Base-by-base conservation (phyloP, 2,888 invertebrate genomes). In the Apantesis nais region DNA sequence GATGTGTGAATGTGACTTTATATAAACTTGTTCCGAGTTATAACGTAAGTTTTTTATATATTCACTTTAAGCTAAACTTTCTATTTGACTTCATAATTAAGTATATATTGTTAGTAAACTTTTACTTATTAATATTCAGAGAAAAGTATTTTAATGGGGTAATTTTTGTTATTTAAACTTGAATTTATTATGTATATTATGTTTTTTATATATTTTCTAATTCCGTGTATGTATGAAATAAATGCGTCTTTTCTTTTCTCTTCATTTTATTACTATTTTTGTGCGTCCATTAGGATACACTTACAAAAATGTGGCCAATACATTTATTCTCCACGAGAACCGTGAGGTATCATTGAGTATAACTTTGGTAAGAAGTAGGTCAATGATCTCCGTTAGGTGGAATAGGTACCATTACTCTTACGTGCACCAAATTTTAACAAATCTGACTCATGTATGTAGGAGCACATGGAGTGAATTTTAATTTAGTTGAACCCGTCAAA, bases 1-100 rank as follows among this genome's bases (percentile, higher is more conserved):
- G 71, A 80, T 79, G 80, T 69, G 74, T 75, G 80, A 67, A 66
- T 78, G 85, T 86, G 81, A 76, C 68, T 78, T 77, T 74, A 78
- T 78, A 78, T 80, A 81, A 83, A 69, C 76, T 79, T 74, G 68
- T 37, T 68, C 60, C 68, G 62, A 83, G 69, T 74, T 76, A 11
- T 64, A 62, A 55, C 16, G 83, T 81, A 82, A 81, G 83, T 79
- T 74, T 69, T 62, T 63, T 67, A 70, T 76, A 2, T 68, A 66
- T 29, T 62, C 16, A 29, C 12, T 58, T 16, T 25, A 25, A 1
- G 2, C 29, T 29, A 41, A 12, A 31, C 16, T 25, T 29, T 37
- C 12, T 14, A 25, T 25, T 55, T 16, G 29, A 14, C n/a, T 14
- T 55, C 29, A 16, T 29, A 7, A 29, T 22, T 52, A 29, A 11